Evolutionary conservation across 2,113 vertebrate genomes (phyloP).

Genomic region (Microcebus griseorufus): DNA sequence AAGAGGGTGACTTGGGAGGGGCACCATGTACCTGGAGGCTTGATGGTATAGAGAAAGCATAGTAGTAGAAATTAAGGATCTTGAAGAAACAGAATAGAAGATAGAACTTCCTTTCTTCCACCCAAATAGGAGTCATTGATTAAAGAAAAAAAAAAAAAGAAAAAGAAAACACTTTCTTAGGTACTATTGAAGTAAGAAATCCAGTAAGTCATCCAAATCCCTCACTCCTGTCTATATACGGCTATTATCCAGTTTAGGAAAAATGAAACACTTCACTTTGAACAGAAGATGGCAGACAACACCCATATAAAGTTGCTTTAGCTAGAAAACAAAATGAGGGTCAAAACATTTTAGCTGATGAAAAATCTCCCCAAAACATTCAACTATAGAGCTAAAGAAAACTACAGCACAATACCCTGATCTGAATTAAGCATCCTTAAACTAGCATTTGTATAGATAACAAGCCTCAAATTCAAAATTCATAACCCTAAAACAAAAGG

Average conservation of each 20-base stretch:
- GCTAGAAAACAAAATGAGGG: constrained; percentile 17
- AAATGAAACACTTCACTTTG: constrained; percentile 42
- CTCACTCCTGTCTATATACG: background rate
- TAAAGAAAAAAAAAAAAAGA: background rate
- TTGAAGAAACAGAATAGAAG: background rate
- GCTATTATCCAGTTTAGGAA: background rate
- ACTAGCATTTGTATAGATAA: background rate
- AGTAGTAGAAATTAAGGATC: background rate
- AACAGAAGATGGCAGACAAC: constrained; percentile 42
- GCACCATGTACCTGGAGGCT: background rate
- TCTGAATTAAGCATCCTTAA: background rate
- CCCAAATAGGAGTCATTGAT: background rate
- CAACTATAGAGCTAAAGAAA: background rate
- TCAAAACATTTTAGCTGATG: background rate
- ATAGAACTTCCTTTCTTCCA: background rate
- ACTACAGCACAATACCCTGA: background rate
- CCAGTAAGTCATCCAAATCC: background rate
- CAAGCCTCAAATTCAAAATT: constrained; percentile 1
- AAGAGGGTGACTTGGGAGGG: background rate
- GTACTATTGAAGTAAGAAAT: background rate
- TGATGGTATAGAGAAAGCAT: background rate
- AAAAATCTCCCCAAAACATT: background rate
- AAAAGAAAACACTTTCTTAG: background rate
- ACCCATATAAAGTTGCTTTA: background rate
- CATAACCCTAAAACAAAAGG: background rate